Evolutionary conservation across 30 jellyfish, hydroid and myxozoan species (phyloP).

Genomic region (Nemopilema nomurai): DNA sequence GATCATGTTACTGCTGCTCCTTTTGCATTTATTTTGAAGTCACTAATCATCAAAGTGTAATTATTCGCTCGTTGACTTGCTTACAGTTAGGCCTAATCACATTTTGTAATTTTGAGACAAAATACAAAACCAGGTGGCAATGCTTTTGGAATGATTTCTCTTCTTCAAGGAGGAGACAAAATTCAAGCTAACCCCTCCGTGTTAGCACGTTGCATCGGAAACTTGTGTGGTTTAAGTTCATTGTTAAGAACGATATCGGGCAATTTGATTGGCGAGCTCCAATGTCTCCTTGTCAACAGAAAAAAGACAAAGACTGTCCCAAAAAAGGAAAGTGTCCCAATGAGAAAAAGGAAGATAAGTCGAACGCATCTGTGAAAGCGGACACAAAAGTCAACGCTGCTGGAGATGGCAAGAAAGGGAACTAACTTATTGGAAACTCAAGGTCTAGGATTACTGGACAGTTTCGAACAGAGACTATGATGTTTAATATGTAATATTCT

Average conservation of each 20-base stretch:
- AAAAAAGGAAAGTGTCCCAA: slow-evolving; percentile 29
- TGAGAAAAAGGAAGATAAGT: slow-evolving; percentile 52
- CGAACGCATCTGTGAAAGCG: slow-evolving; percentile 66
- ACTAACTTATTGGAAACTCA: not conserved
- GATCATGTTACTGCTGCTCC: too few species aligned
- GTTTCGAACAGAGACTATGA: not conserved
- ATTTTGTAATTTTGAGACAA: not conserved
- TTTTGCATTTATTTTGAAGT: too few species aligned
- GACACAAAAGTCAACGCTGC: slow-evolving; percentile 74
- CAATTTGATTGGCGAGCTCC: slow-evolving; percentile 74
- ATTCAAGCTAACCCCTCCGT: slow-evolving; percentile 79
- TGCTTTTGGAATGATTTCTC: slow-evolving; percentile 14
- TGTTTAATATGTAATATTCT: too few species aligned
- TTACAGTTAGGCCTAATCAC: not conserved
- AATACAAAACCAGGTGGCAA: not conserved
- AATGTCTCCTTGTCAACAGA: slow-evolving; percentile 83
- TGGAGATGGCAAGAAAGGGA: slow-evolving; percentile 60
- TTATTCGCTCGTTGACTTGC: too few species aligned
- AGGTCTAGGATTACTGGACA: not conserved
- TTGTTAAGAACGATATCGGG: slow-evolving; percentile 23
- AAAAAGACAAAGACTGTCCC: slow-evolving; percentile 61
- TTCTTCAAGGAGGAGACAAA: slow-evolving; percentile 68
- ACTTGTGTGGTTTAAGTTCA: not conserved
- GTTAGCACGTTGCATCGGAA: slow-evolving; percentile 18
- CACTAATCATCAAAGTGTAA: too few species aligned